Evolutionary conservation across 2,888 invertebrate genomes (phyloP), one percentile per base, ranked within the genome.

Genomic region (Stratiomys singularior): DNA sequence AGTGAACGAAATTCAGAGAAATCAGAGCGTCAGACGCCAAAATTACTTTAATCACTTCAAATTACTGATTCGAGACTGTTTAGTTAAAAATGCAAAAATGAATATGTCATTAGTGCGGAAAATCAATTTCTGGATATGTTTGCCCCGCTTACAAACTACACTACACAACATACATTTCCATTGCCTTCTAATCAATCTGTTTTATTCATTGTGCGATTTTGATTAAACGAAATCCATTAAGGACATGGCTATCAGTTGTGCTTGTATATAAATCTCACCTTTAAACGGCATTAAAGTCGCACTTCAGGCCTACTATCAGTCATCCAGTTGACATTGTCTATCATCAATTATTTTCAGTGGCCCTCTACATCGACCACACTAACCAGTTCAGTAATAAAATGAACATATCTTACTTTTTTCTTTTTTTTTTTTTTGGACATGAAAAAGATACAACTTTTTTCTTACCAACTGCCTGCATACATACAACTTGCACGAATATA

Each of bases 261-360:
- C 37, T 5, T 37, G 37, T 37, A 9, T 9, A 52, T 52, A 52
- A 52, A 52, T 52, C 52, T 52, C 27, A 69, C 69, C 47, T 69
- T 69, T 69, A 47, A 69, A 47, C n/a, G 23, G 25, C 47, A 47
- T 69, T 69, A 69, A 69, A 69, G 69, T 25, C 21, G 25, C 18
- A 30, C 47, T 23, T 27, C 46, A 18, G 30, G 30, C 66, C 69
- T 46, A 25, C 47, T 23, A 46, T 46, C 69, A 69, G 46, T 69
- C 25, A 18, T 47, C 27, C 11, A 46, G 47, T 69, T 69, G 69
- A 69, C 69, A 46, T 69, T 27, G 69, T 23, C 69, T 47, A 69
- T 69, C 69, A 69, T 69, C 69, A 69, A 69, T 69, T 69, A 69
- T 69, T 69, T 46, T 46, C 46, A 47, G 25, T 11, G 25, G 46